Evolutionary conservation across 2,113 vertebrate species (phyloP).

Genomic region (Podarcis muralis): DNA sequence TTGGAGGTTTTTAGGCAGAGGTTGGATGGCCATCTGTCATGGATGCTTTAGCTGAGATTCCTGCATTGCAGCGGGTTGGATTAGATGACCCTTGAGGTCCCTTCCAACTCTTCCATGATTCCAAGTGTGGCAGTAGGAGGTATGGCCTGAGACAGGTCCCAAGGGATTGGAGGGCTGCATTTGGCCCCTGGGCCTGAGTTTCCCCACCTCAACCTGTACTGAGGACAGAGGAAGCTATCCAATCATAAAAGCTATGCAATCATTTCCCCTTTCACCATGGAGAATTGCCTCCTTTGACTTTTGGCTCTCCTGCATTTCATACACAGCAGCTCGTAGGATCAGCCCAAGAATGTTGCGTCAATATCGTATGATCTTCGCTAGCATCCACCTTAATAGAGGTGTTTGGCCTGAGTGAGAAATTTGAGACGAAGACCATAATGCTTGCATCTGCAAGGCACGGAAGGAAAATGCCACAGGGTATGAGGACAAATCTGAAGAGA

Average conservation of each 20-base stretch:
- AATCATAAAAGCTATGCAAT: background rate
- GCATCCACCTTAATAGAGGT: background rate
- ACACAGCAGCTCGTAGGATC: background rate
- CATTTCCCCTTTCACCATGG: background rate
- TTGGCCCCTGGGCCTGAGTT: no score
- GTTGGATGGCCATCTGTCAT: no score
- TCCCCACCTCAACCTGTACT: background rate
- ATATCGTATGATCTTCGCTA: background rate
- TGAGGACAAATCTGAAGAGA: slow-evolving; percentile 44
- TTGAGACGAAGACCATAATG: background rate
- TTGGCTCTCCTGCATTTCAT: background rate
- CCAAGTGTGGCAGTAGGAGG: no score
- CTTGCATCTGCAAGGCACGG: background rate
- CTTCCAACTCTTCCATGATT: no score
- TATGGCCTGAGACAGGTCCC: no score
- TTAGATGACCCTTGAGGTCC: no score
- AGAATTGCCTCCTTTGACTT: background rate
- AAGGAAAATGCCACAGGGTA: slow-evolving; percentile 15
- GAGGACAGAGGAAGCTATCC: background rate
- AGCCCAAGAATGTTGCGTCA: background rate
- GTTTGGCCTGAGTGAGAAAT: background rate
- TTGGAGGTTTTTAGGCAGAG: no score
- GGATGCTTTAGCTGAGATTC: no score
- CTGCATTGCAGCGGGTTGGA: no score
- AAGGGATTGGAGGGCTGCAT: no score